These are phyloP conservation scores for Spilarctia lutea DNA, from an alignment of 2,888 invertebrate species.

Conservation along the genomic window DNA sequence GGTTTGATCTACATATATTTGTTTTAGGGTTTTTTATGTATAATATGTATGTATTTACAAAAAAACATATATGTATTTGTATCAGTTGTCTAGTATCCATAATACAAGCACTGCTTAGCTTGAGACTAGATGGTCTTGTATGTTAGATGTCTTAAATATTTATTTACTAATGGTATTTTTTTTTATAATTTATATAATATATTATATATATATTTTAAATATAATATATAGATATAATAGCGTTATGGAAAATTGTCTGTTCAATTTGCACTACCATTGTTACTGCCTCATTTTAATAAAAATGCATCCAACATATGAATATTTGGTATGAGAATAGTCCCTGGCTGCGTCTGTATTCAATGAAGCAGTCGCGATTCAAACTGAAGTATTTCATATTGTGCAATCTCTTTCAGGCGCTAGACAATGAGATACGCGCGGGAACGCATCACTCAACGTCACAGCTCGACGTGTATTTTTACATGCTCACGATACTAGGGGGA, in stretches of 20 bases:
- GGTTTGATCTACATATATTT: too few species aligned
- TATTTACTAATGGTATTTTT: too few species aligned
- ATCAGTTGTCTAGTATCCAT: too few species aligned
- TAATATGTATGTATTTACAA: too few species aligned
- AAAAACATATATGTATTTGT: too few species aligned
- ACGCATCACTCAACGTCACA: constrained; percentile 85
- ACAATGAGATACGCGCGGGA: constrained; percentile 69
- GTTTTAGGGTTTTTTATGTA: too few species aligned
- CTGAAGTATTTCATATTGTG: constrained; percentile 83
- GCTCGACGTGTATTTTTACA: constrained; percentile 80
- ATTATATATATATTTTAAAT: too few species aligned
- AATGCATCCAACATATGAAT: constrained; percentile 70
- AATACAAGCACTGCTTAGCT: too few species aligned
- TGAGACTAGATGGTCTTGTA: too few species aligned
- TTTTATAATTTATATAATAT: too few species aligned
- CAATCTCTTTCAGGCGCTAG: constrained; percentile 80
- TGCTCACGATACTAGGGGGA: constrained; percentile 78
- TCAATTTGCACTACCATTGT: not conserved
- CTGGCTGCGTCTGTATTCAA: constrained; percentile 71
- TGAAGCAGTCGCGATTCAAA: constrained; percentile 75
- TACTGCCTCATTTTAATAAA: constrained; percentile 25
- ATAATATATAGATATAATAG: too few species aligned
- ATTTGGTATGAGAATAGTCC: constrained; percentile 69
- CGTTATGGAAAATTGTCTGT: not conserved
- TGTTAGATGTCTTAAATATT: too few species aligned